Evolutionary conservation across 2,113 vertebrate genomes (phyloP).

Genomic region (human (Homo sapiens)): DNA sequence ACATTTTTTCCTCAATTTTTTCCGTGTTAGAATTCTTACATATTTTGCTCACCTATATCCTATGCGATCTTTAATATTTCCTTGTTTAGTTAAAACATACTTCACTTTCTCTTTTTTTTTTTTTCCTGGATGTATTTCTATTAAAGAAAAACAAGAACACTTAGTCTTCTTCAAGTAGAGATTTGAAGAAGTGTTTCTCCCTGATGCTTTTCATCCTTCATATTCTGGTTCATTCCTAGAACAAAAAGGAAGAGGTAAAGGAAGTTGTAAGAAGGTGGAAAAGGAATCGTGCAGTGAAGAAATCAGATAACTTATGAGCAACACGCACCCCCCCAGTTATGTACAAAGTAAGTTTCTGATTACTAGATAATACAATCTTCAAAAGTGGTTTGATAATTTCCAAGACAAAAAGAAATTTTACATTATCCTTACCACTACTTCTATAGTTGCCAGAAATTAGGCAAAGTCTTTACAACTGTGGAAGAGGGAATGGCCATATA

Average conservation of each 20-base stretch:
- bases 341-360: not conserved
- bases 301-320: not conserved
- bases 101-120: not conserved
- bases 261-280: not conserved
- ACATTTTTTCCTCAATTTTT: not conserved
- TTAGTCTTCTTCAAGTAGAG: not conserved
- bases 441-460: not conserved
- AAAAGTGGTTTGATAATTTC: not conserved
- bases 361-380: not conserved
- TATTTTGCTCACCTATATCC: not conserved
- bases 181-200: not conserved
- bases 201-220: not conserved
- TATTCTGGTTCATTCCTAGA: not conserved
- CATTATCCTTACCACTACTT: not conserved
- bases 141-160: not conserved
- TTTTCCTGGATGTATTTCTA: not conserved
- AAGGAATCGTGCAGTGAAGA: not conserved
- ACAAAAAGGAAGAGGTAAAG: not conserved
- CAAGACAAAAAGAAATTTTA: conserved; percentile 8
- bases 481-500: not conserved
- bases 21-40: not conserved
- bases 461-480: not conserved
- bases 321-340: not conserved
- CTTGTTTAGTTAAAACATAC: not conserved
- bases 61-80: not conserved